Base-by-base conservation (phyloP, 2,888 invertebrate genomes). In the Temnothorax ravouxi region DNA sequence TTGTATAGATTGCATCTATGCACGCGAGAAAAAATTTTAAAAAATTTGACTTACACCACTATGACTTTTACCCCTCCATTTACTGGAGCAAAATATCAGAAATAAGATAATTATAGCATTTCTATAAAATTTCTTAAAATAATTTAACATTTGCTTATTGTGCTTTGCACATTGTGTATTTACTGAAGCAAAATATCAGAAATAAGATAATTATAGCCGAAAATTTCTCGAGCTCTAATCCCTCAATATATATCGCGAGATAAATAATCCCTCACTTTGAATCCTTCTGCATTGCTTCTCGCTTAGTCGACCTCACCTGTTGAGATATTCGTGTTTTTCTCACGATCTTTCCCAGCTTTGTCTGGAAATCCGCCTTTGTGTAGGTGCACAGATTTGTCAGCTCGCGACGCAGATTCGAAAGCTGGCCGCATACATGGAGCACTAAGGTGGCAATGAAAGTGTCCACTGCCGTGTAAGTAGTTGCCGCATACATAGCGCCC, bases 381-480 rank as follows among this genome's bases (percentile, higher is more conserved):
- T 15, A 0, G 0, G 15, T 9, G 3, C 9, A 34, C 4, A 87
- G 52, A 5, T 61, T 44, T 18, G 5, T 50, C 2, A 89, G 18
- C 0, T 85, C 47, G 0, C n/a, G 0, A 21, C 25, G 62, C 21
- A 89, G 15, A 38, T 67, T 87, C 11, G 81, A 29, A 0, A 90
- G 56, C 25, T 89, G 89, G 9, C 85, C 89, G 44, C 90, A 89
- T 0, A 83, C 47, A 11, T 89, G 89, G 2, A 89, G 67, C 2
- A 90, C 71, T 38, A 90, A 18, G 76, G 84, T 84, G 0, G 79
- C 86, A 2, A 90, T 34, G 8, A 89, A 90, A 8, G 87, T 89
- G 47, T 89, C 90, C 0, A 89, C 83, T 0, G 74, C 52, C 0
- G 90, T 67, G 13, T 90, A 90, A 8, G 29, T 18, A 0, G 0